A percentile compares a stretch with the other conserved stretches of the same genome.
Conservation (phyloP, 2,888 invertebrate species). For the Saturnia pavonia region DNA sequence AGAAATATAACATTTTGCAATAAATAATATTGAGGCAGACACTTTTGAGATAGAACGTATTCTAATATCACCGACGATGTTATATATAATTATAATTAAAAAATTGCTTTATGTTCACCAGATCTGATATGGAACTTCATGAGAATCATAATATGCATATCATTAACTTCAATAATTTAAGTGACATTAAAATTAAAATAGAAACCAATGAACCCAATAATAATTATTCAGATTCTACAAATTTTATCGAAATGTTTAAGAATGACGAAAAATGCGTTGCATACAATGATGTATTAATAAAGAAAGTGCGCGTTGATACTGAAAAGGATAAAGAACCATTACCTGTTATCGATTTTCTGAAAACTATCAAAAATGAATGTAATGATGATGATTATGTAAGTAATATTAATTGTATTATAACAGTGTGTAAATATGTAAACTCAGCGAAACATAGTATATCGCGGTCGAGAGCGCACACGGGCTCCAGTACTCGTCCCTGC, state of each 20-base stretch:
- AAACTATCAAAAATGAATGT: slow-evolving; percentile 46
- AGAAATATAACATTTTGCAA: too few species aligned
- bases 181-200: slow-evolving; percentile 50
- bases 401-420: slow-evolving; percentile 21
- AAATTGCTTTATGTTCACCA: slow-evolving; percentile 31
- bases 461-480: too few species aligned
- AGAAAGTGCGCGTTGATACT: slow-evolving; percentile 34
- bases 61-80: too few species aligned
- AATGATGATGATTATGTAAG: slow-evolving; percentile 41
- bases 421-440: too few species aligned
- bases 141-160: slow-evolving; percentile 39
- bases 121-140: slow-evolving; percentile 47
- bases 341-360: slow-evolving; percentile 49
- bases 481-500: too few species aligned
- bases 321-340: slow-evolving; percentile 31
- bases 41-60: too few species aligned
- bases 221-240: slow-evolving; percentile 30
- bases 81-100: background rate
- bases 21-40: too few species aligned
- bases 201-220: slow-evolving; percentile 31
- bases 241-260: slow-evolving; percentile 32
- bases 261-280: slow-evolving; percentile 29
- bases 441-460: too few species aligned
- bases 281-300: slow-evolving; percentile 44
- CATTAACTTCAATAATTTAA: slow-evolving; percentile 49